Base-by-base conservation (phyloP, 1,140 invertebrate genomes). In the Plodia interpunctella region DNA sequence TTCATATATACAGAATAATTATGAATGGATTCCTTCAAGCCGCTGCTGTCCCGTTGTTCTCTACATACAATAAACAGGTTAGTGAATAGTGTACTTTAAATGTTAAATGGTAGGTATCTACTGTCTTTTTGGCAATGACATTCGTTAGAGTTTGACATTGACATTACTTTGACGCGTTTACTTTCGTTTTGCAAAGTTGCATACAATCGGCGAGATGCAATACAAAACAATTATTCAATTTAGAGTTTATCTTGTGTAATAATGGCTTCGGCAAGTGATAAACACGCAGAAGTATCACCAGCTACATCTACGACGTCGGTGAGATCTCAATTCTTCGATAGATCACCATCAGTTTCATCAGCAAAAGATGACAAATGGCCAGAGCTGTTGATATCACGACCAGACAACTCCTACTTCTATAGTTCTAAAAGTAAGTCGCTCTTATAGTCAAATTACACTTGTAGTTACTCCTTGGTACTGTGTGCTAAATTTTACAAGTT, bases 311-410 rank as follows among this genome's bases (percentile, higher is more conserved):
- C 75, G 25, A 63, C 76, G 4, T 88, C 80, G 32, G 38, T 83
- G 20, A 85, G 66, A 74, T 79, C 74, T 49, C 71, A 76, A n/a
- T 62, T 74, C 11, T 61, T 79, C 49, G 82, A 85, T 30, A 70
- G 82, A 74, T 81, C 83, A 20, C 82, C 85, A 18, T 84, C 85
- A 21, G 71, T 80, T 49, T 78, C 83, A 13, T 88, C 85, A 25
- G 68, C 69, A 55, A 87, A 68, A 60, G 80, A 81, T 54, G 85
- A 88, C 61, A 87, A 80, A 83, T 88, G 85, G 86, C 86, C 86
- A 68, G 86, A 88, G 73, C 73, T 88, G 51, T 73, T 88, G 60
- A 57, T 88, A 65, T 85, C 83, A 21, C 76, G 70, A 62, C 85
- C 85, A 5, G 74, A 87, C 44, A 85, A 81, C 57, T 85, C 85